Conservation (phyloP, 2,797 vertebrate species). For the Buphagus erythrorhynchus region DNA sequence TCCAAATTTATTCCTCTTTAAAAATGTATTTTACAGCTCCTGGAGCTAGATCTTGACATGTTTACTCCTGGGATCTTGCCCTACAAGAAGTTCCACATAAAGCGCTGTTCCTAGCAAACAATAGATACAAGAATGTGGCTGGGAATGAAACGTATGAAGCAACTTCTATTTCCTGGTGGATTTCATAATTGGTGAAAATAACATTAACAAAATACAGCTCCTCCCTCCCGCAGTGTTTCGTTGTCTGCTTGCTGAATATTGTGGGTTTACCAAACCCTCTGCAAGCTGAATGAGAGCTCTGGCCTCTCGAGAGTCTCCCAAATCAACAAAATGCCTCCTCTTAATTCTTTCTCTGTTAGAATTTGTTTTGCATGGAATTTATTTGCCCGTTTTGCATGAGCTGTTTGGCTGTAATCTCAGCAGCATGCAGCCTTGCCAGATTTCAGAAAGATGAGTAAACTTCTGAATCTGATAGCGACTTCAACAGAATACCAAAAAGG, state of each 20-base stretch:
- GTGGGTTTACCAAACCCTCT: background rate
- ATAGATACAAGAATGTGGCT: background rate
- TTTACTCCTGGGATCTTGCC: background rate
- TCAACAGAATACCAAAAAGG: conserved; percentile 78
- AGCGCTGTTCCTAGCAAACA: background rate
- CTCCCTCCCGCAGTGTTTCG: background rate
- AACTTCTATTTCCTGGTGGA: background rate
- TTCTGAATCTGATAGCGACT: conserved; percentile 86
- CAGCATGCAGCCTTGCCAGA: conserved; percentile 71
- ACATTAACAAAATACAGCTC: background rate
- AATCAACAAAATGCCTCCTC: conserved; percentile 31
- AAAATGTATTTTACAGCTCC: background rate
- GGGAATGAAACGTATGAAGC: background rate
- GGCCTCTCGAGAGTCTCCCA: background rate
- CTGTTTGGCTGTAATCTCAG: conserved; percentile 80
- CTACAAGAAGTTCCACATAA: background rate
- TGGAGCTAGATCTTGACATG: background rate
- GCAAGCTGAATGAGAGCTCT: background rate
- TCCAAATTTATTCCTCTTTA: background rate
- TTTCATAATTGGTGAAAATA: conserved; percentile 19
- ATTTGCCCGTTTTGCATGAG: conserved; percentile 62
- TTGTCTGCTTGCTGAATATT: background rate
- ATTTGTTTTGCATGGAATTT: conserved; percentile 62
- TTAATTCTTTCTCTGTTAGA: conserved; percentile 38
- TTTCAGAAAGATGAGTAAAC: conserved; percentile 84